phyloP scores from a whole-genome alignment of 2,797 vertebrate genomes.

The Cephalopachus bancanus region DNA sequence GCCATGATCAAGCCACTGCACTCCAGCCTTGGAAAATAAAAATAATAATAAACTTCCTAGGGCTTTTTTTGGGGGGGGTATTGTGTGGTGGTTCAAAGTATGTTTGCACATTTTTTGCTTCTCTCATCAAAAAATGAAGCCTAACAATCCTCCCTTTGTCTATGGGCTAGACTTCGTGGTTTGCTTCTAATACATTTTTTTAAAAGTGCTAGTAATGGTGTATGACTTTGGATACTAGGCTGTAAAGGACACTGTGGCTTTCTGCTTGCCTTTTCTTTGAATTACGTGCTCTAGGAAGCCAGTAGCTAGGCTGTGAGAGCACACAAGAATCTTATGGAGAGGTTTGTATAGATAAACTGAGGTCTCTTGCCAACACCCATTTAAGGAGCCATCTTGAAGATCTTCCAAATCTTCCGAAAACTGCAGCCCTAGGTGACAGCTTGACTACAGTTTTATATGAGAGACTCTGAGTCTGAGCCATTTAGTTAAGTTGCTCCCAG shows the following conservation, averaged over 20 bases:
- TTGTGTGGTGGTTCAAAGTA: slow-evolving; percentile 2
- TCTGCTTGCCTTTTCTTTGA: slow-evolving; percentile 43
- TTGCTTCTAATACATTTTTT: background rate
- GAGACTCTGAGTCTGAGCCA: background rate
- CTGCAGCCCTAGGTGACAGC: background rate
- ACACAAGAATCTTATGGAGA: background rate
- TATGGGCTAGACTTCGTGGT: background rate
- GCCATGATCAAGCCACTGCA: too few relatives aligned
- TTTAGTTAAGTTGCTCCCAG: background rate
- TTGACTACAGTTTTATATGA: background rate
- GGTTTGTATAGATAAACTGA: background rate
- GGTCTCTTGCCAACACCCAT: background rate
- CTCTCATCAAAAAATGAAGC: background rate
- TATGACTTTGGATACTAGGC: background rate
- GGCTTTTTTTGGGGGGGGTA: background rate
- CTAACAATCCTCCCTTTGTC: background rate
- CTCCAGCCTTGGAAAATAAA: too few relatives aligned
- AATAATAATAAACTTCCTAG: background rate
- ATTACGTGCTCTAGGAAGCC: slow-evolving; percentile 9
- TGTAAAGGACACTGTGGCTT: background rate
- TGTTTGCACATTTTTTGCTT: slow-evolving; percentile 49
- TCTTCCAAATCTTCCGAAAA: slow-evolving; percentile 17
- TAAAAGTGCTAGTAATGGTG: background rate
- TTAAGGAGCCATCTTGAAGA: background rate
- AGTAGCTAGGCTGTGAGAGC: slow-evolving; percentile 14